Base-by-base conservation (phyloP, 2,797 vertebrate species). In the Sitta carolinensis region DNA sequence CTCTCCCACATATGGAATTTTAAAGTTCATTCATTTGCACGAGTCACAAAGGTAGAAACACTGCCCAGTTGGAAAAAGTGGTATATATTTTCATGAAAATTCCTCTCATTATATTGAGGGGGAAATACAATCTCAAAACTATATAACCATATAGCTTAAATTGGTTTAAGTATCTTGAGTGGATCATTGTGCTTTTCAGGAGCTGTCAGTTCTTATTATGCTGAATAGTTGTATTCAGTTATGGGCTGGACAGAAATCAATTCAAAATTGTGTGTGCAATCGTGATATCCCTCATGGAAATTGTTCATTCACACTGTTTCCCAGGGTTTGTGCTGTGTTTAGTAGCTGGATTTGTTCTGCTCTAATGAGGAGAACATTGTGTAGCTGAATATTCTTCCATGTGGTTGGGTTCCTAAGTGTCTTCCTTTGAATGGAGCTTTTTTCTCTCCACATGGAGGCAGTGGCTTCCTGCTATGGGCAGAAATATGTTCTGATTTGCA, bases 161-260 rank as follows among this genome's bases (percentile, higher is more conserved):
- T 77, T 74, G 32, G 18, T 61, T 73, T 74, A 78, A 90, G 48
- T 86, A 18, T 19, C 8, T 80, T n/a, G 47, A 77, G 50, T 80
- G 48, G 66, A 42, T 75, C 0, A 2, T 58, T 74, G 54, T 72
- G 62, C 64, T 92, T 93, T 91, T 91, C 79, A 90, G 75, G 84
- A 93, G 13, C 61, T 93, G 91, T 89, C 86, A 92, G 62, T 58
- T 89, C 64, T 76, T n/a, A 45, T 94, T 95, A 74, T 63, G 36
- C 23, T 93, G 70, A 87, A 21, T 52, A 57, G 48, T 52, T 90
- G 29, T 40, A n/a, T 87, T 90, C 67, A 67, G 59, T 90, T 79
- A 21, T 50, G 32, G 58, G 62, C 57, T 91, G 75, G 72, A 74
- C 34, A 27, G 19, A 63, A 76, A 50, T 92, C 45, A 63, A 1